Base-by-base conservation (phyloP, 2,113 vertebrate genomes). In the Symphodus melops region DNA sequence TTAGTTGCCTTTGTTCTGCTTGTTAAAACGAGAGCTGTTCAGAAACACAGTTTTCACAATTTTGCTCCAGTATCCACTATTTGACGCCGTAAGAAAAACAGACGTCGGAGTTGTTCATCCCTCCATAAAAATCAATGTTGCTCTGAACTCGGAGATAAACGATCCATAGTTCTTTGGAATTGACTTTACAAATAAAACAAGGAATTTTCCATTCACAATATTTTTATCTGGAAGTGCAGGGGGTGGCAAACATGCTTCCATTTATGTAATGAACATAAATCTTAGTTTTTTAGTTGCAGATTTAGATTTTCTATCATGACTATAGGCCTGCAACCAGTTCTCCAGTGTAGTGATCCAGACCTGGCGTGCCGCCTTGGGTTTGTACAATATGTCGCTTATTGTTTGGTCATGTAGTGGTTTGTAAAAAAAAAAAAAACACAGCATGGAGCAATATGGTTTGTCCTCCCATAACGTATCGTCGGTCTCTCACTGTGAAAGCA, bases 381-480 rank as follows among this genome's bases (percentile, higher is more conserved):
- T 72, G 55, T 77, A 54, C 74, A 79, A 56, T 79, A 75, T 80
- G 84, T 62, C n/a, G 42, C 2, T 41, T 48, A 84, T 87, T 86
- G 84, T 86, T 84, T 78, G 70, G 77, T 87, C 69, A 37, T 81
- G 83, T 85, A 65, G 86, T 87, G 70, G 70, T 86, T 91, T 87
- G 89, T 89, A 83, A 77, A 68, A 61, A 79, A 86, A 85, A 82
- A 83, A 77, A 68, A 61, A 79, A 86, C 84, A 82, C 88, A 86
- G 88, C 83, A 82, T 84, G 83, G 75, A 82, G 77, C 85, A 85
- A 82, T 91, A 88, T 76, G 87, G 75, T 86, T 87, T 77, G 76
- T 87, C 79, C 77, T 86, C 76, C 86, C 79, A 79, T 92, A 86
- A 89, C 87, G 88, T 84, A 89, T 89, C 63, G 79, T 86, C 62